Base-by-base conservation (phyloP, 2,113 vertebrate species). In the Onychostoma macrolepis region DNA sequence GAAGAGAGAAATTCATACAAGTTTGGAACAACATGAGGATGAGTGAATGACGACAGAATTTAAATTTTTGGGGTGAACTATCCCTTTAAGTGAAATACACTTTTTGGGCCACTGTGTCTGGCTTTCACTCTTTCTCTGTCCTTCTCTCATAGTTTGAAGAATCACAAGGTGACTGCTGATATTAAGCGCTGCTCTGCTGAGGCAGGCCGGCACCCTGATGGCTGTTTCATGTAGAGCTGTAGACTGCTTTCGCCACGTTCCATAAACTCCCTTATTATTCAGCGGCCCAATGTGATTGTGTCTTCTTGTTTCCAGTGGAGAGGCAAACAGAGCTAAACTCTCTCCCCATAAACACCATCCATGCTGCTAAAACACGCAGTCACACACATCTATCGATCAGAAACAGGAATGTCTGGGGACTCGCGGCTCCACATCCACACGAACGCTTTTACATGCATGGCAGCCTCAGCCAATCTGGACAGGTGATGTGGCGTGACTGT, bases 211-310 rank as follows among this genome's bases (percentile, higher is more conserved):
- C 91, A 90, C 87, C 89, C 93, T 94, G 93, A 94, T 94, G 92
- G 93, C 92, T 91, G 91, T 93, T 94, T 94, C 93, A 93, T 92
- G 92, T 92, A 87, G 90, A 92, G 94, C 81, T 86, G 87, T 90
- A 58, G 87, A 87, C 63, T 53, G 56, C 93, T 92, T 94, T 94
- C 89, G 94, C 93, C 94, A 94, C 92, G 91, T 93, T 93, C 90
- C 94, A 94, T 95, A 93, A 95, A 95, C 89, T 88, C 91, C 87
- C 91, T 94, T 93, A 94, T 95, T 95, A 94, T 94, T 94, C 95
- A 93, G 92, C 90, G 85, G 90, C 65, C 90, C 90, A 86, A 89
- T 92, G 91, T 93, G 87, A 93, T 92, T 92, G 91, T 85, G 91
- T 89, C 91, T 89, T 85, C 89, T 89, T 30, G 89, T 91, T 89